These are phyloP conservation scores for Aphaenogaster floridana DNA, from an alignment of 1,140 invertebrate species.

Conservation along the genomic window DNA sequence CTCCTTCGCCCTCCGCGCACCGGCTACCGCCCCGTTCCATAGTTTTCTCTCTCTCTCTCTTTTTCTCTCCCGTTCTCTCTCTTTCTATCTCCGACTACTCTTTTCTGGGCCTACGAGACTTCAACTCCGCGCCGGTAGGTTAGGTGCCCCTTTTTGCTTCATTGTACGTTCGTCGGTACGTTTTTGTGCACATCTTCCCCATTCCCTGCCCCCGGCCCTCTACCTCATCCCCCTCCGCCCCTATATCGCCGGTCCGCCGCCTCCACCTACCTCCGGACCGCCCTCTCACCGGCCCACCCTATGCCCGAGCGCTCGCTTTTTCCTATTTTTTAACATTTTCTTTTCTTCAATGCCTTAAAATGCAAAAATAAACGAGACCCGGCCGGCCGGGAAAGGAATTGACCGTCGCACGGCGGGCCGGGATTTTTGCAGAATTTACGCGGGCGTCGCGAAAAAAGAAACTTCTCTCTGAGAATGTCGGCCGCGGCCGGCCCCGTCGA, in stretches of 20 bases:
- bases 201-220: conserved; percentile 68
- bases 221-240: conserved; percentile 17
- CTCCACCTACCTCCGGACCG: conserved; percentile 77
- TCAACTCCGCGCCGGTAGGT: conserved; percentile 74
- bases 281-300: conserved; percentile 79
- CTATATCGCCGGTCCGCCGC: conserved; percentile 68
- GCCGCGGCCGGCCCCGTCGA: background rate
- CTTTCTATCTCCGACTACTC: conserved; percentile 50
- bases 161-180: conserved; percentile 81
- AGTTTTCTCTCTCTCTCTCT: conserved; percentile 29
- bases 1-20: conserved; percentile 18
- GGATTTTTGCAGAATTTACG: conserved; percentile 77
- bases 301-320: conserved; percentile 82
- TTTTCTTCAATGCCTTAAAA: conserved; percentile 86
- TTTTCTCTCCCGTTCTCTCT: background rate
- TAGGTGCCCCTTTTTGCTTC: conserved; percentile 80
- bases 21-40: conserved; percentile 29
- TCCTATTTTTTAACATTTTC: conserved; percentile 86
- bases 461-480: conserved; percentile 79
- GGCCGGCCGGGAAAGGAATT: conserved; percentile 75
- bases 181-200: conserved; percentile 83
- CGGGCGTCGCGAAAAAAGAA: conserved; percentile 72
- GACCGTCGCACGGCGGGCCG: conserved; percentile 66
- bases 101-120: conserved; percentile 74
- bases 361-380: conserved; percentile 86